A percentile compares a stretch with the other conserved stretches of the same genome.
Evolutionary conservation across 2,797 vertebrate species (phyloP).

Genomic region (Chiroxiphia lanceolata): DNA sequence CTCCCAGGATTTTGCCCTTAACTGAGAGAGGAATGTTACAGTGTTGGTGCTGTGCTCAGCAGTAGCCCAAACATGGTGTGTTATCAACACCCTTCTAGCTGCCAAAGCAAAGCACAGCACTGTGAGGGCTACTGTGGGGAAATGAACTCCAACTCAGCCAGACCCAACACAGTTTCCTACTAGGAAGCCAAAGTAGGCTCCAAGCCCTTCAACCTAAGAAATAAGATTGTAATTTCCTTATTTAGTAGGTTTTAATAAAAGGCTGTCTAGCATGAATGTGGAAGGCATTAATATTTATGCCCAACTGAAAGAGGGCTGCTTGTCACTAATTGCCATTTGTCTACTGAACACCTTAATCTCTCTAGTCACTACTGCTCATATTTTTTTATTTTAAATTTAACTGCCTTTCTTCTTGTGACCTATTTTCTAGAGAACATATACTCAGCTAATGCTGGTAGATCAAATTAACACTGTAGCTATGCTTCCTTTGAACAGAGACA

Average conservation of each 20-base stretch:
- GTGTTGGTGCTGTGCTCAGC: too few relatives aligned
- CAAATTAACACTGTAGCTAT: neutral
- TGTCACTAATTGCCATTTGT: neutral
- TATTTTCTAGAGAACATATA: constrained; percentile 19
- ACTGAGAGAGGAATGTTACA: too few relatives aligned
- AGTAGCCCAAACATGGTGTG: too few relatives aligned
- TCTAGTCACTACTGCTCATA: neutral
- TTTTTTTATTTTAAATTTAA: neutral
- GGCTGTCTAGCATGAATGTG: neutral
- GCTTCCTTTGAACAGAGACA: neutral
- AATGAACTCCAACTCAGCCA: too few relatives aligned
- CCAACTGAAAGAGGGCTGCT: neutral
- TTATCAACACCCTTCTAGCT: too few relatives aligned
- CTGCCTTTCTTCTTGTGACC: constrained; percentile 42
- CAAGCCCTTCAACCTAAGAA: neutral
- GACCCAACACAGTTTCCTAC: neutral
- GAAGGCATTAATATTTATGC: constrained; percentile 47
- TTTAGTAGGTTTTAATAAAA: constrained; percentile 8
- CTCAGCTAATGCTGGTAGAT: constrained; percentile 1
- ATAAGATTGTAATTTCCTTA: neutral
- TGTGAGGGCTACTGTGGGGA: too few relatives aligned
- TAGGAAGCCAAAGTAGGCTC: neutral
- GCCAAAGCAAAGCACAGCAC: too few relatives aligned
- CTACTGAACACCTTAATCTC: neutral
- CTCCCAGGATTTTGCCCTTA: too few relatives aligned